A percentile compares a stretch with the other conserved stretches of the same genome.
phyloP scores from a whole-genome alignment of 2,888 invertebrate species.

The Esperia sulphurella region DNA sequence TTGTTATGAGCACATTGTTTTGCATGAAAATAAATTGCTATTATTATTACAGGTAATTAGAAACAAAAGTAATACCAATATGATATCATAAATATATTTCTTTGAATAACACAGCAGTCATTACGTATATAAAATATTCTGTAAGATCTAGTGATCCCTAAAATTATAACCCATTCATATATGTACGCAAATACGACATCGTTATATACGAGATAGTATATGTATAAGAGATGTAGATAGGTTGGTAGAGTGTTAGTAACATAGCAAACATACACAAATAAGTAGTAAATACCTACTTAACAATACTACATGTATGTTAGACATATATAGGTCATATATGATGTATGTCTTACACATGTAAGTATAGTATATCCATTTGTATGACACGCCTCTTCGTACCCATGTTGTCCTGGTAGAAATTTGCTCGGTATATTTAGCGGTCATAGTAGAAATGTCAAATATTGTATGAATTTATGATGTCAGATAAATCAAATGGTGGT shows the following conservation, averaged over 20 bases:
- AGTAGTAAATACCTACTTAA: background rate
- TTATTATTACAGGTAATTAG: no score
- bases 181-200: background rate
- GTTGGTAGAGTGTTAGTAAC: background rate
- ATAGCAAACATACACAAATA: background rate
- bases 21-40: no score
- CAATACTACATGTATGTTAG: background rate
- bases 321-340: background rate
- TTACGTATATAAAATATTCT: background rate
- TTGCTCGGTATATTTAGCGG: constrained; percentile 19
- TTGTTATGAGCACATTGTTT: no score
- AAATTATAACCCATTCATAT: background rate
- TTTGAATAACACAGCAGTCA: background rate
- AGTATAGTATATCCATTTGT: background rate
- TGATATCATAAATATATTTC: no score
- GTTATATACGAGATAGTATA: background rate
- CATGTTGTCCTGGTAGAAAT: constrained; percentile 31
- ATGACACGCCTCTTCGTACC: background rate
- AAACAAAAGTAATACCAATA: no score
- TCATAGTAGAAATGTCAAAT: background rate
- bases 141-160: background rate
- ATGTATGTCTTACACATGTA: background rate
- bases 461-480: background rate
- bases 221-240: background rate
- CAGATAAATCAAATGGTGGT: background rate